Conservation (phyloP, 2,888 invertebrate genomes). For the Lypha dubia region DNA sequence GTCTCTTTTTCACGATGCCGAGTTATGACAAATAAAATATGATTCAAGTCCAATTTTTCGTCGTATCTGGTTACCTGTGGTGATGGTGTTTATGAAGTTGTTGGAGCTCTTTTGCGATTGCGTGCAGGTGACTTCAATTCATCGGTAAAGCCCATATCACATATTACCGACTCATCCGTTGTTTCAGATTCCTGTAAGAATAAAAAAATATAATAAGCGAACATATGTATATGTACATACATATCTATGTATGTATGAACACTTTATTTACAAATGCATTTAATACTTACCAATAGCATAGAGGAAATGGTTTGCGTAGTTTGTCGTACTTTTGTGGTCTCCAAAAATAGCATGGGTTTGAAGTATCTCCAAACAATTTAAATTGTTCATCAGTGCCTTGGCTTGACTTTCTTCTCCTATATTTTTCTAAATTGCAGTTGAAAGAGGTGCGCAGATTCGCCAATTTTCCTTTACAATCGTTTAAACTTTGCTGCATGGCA, state of each 20-base stretch:
- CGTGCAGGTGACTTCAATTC: no score
- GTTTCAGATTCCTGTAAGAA: no score
- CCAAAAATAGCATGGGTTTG: slow-evolving; percentile 37
- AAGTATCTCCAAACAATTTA: slow-evolving; percentile 64
- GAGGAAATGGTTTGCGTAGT: slow-evolving; percentile 15
- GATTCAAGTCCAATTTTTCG: no score
- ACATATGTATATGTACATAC: no score
- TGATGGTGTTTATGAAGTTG: no score
- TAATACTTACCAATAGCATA: slow-evolving; percentile 23
- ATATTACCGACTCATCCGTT: no score
- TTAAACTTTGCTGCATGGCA: slow-evolving; percentile 26
- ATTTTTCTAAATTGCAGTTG: slow-evolving; percentile 59
- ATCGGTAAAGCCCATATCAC: no score
- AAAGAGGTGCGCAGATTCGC: slow-evolving; percentile 60
- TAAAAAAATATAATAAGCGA: no score
- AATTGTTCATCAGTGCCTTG: slow-evolving; percentile 36
- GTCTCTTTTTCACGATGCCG: no score
- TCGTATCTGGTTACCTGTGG: no score
- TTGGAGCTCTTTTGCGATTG: no score
- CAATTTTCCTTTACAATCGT: slow-evolving; percentile 69
- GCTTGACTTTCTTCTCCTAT: slow-evolving; percentile 40
- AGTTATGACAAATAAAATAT: no score
- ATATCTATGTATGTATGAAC: not conserved
- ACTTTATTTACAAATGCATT: not conserved
- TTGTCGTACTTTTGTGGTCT: slow-evolving; percentile 8